These are phyloP conservation scores for Rallus limicola DNA, from an alignment of 2,113 vertebrate species.

Conservation along the genomic window DNA sequence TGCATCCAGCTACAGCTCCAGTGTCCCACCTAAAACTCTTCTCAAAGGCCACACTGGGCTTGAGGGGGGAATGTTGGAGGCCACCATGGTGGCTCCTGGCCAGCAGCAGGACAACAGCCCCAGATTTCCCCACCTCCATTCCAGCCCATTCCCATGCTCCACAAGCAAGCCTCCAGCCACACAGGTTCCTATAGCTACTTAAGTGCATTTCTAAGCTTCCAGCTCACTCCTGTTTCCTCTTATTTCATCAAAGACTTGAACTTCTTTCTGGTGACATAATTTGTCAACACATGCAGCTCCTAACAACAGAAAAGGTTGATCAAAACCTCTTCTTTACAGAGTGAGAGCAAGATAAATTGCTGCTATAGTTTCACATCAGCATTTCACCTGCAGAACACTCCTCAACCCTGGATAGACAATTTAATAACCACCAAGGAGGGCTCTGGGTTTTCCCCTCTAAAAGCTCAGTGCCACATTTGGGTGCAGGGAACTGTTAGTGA, in stretches of 20 bases:
- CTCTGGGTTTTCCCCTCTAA: accelerated
- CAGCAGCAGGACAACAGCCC: not conserved
- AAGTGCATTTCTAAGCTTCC: not conserved
- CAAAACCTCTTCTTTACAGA: constrained; percentile 63
- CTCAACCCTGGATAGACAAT: not conserved
- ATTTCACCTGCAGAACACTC: constrained; percentile 15
- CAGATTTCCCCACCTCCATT: not conserved
- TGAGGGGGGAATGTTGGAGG: not conserved
- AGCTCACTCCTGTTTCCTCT: constrained; percentile 24
- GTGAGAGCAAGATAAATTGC: constrained; percentile 29
- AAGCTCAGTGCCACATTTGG: not conserved
- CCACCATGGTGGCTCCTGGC: not conserved
- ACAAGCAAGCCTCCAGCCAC: not conserved
- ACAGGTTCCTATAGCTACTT: not conserved
- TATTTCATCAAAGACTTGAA: constrained; percentile 53
- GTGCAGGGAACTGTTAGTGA: not conserved
- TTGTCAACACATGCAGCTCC: constrained; percentile 41
- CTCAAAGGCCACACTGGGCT: not conserved
- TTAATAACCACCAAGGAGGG: not conserved
- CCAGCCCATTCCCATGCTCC: not conserved
- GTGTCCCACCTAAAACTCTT: not conserved
- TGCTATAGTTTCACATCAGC: constrained; percentile 45
- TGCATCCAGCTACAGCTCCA: not conserved
- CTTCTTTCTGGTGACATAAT: constrained; percentile 49
- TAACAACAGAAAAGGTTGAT: constrained; percentile 37